Conservation (phyloP, 1,140 invertebrate species). For the Cydia strobilella region DNA sequence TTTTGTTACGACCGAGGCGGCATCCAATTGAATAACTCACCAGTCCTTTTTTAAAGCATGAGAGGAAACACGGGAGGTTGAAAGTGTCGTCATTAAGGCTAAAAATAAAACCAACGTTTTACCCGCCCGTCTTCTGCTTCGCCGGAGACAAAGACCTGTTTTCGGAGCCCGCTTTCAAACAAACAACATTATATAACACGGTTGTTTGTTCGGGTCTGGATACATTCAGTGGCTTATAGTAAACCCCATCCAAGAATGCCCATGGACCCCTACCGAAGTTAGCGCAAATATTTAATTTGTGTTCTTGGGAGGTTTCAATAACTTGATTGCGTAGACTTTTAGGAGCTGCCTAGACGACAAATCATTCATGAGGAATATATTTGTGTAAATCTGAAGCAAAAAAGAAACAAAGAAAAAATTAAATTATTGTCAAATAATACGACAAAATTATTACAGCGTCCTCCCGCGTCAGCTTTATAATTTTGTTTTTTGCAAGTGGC, state of each 20-base stretch:
- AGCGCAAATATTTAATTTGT: constrained; percentile 21
- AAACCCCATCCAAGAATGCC: neutral
- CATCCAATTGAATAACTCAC: no score
- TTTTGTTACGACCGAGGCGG: no score
- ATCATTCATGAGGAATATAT: neutral
- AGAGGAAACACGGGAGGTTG: no score
- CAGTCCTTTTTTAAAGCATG: no score
- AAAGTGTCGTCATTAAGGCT: neutral
- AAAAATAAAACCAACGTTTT: neutral
- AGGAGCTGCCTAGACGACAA: neutral
- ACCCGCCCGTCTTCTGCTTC: neutral
- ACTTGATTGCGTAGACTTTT: neutral
- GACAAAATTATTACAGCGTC: no score
- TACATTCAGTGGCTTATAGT: constrained; percentile 11
- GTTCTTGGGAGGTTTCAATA: neutral
- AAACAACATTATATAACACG: neutral
- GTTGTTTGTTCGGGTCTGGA: neutral
- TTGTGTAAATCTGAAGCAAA: no score
- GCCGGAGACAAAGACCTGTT: neutral
- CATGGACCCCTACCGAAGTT: neutral
- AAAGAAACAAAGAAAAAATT: no score
- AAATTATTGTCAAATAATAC: no score
- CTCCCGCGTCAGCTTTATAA: no score
- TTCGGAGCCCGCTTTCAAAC: neutral
- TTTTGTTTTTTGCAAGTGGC: no score